Base-by-base conservation (phyloP, 2,113 vertebrate species). In the Clarias batrachus region DNA sequence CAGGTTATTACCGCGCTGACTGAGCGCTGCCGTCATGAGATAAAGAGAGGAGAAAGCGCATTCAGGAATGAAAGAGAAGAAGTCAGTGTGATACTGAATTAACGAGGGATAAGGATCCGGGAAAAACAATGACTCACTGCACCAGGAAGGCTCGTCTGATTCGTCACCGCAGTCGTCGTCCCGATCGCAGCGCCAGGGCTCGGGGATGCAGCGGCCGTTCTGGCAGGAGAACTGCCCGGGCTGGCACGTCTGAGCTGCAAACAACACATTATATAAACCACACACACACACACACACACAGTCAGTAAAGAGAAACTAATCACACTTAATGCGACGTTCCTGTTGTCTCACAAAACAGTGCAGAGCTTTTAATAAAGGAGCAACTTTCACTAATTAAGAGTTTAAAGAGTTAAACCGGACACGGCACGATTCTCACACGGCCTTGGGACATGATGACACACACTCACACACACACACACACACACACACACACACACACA, bases 101-200 rank as follows among this genome's bases (percentile, higher is more conserved):
- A 78, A 79, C 9, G 9, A 17, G 65, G 52, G 65, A 59, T 30
- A 68, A 78, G 23, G 37, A 82, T 60, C 88, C 71, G 85, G 68
- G 82, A 80, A 87, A 84, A 2, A 33, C 54, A 76, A 54, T 52
- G 82, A 92, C 96, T 96, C 89, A 97, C 97, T 95, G 89, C 97
- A 97, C 37, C 95, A 95, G 12, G 90, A 41, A 79, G 93, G 93
- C 91, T 97, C 96, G 87, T 97, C 97, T 0, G 94, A 96, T 62
- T 92, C 91, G 84, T 97, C 97, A 3, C 96, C 97, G 60, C 96
- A 97, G 90, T 97, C 97, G 16, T 97, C 94, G 83, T 97, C 96
- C 63, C 95, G 93, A 91, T 97, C 97, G 91, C 97, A 97, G 0
- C 95, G 89, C 97, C 97, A 97, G 0, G 93, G 94, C 21, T 85